phyloP scores from a whole-genome alignment of 2,797 vertebrate genomes.

The Enteromius radiatus region DNA sequence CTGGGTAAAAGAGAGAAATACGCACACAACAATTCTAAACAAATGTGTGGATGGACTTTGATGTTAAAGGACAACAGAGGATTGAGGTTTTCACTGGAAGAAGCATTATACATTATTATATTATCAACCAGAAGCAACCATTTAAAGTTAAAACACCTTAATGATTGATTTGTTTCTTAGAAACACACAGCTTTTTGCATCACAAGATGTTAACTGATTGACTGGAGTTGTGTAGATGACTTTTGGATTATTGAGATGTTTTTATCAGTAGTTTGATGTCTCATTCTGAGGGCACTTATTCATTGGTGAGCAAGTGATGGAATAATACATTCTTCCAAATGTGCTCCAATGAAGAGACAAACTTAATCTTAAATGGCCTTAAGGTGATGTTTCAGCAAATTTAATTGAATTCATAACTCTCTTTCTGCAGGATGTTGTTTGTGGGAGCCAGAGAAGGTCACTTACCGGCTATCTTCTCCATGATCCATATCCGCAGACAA shows the following conservation, averaged over 20 bases:
- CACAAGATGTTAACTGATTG: background rate
- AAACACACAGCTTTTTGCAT: background rate
- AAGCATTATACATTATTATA: background rate
- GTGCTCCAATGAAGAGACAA: background rate
- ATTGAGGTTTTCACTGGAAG: background rate
- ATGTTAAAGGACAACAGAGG: no score
- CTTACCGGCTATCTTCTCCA: slow-evolving; percentile 94
- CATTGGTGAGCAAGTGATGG: background rate
- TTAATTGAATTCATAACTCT: slow-evolving; percentile 6
- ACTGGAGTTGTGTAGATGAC: background rate
- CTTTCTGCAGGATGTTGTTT: slow-evolving; percentile 88
- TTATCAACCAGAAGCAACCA: background rate
- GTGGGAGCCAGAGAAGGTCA: slow-evolving; percentile 96
- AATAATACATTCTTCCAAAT: background rate
- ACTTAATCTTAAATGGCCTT: background rate
- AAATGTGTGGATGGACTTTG: background rate
- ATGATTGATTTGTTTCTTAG: background rate
- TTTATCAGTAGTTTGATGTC: background rate
- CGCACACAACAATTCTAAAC: background rate
- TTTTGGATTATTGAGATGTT: background rate
- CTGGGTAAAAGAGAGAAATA: background rate
- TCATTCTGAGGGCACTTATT: background rate
- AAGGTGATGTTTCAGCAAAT: background rate
- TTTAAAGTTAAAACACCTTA: background rate
- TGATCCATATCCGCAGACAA: slow-evolving; percentile 95